These are phyloP conservation scores for Idris sp. DNA, from an alignment of 1,140 invertebrate genomes.

Conservation along the genomic window DNA sequence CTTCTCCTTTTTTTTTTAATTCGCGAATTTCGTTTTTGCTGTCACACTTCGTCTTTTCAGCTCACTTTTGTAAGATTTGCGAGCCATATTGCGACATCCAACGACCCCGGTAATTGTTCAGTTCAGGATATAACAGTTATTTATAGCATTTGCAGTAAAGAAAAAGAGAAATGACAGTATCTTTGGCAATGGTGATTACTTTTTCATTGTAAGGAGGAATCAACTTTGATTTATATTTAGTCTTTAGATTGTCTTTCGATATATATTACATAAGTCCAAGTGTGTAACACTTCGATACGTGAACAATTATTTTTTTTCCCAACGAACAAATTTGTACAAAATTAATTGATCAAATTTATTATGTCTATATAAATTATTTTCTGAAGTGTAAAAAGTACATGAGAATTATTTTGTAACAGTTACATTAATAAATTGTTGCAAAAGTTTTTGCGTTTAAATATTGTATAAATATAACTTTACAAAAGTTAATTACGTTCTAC, in stretches of 20 bases:
- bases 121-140: conserved; percentile 20
- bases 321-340: conserved; percentile 11
- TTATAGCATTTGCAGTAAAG: conserved; percentile 27
- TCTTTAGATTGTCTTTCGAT: conserved; percentile 41
- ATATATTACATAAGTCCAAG: conserved; percentile 16
- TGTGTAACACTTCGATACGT: too few species aligned
- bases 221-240: conserved; percentile 20
- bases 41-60: conserved; percentile 8
- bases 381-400: too few species aligned
- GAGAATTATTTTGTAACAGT: too few species aligned
- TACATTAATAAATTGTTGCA: too few species aligned
- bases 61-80: conserved; percentile 23
- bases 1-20: conserved; percentile 7
- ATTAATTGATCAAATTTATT: conserved; percentile 32
- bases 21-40: conserved; percentile 19
- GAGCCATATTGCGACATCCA: conserved; percentile 53
- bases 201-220: conserved; percentile 13
- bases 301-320: too few species aligned
- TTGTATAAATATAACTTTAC: too few species aligned
- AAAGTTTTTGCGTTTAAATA: too few species aligned
- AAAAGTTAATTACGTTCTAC: too few species aligned
- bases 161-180: conserved; percentile 27
- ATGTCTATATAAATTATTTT: too few species aligned
- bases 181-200: conserved; percentile 18
- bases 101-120: conserved; percentile 14